Evolutionary conservation across 2,113 vertebrate species (phyloP).

Genomic region (Stigmatopora argus): DNA sequence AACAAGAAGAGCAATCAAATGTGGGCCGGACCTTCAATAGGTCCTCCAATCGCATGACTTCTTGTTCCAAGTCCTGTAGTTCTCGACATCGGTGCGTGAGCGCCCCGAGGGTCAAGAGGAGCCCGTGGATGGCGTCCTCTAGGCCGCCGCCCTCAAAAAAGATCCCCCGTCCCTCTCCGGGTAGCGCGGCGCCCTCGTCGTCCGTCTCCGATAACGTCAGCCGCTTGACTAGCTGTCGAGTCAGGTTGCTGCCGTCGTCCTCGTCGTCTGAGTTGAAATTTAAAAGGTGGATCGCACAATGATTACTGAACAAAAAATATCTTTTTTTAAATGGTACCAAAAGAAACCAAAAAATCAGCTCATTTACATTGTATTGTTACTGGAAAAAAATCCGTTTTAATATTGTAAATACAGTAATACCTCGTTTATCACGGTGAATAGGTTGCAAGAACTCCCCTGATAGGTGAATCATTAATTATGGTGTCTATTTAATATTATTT

Average conservation of each 20-base stretch:
- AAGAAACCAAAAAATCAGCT: too few species aligned
- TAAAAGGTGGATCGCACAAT: neutral
- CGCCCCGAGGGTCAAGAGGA: constrained; percentile 83
- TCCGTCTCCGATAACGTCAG: constrained; percentile 80
- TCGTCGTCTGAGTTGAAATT: constrained; percentile 50
- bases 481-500: too few species aligned
- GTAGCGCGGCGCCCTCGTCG: constrained; percentile 25
- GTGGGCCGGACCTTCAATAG: constrained; percentile 82
- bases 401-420: too few species aligned
- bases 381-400: too few species aligned
- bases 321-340: too few species aligned
- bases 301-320: neutral
- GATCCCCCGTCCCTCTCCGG: constrained; percentile 52
- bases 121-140: constrained; percentile 87
- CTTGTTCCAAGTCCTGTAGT: constrained; percentile 90
- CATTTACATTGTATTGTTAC: too few species aligned
- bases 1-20: neutral
- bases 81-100: constrained; percentile 85
- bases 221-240: constrained; percentile 89
- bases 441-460: too few species aligned
- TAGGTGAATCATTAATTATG: too few species aligned
- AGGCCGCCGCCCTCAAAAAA: constrained; percentile 84
- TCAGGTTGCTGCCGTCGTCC: constrained; percentile 84
- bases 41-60: constrained; percentile 89
- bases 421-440: too few species aligned